Evolutionary conservation across 2,888 invertebrate genomes (phyloP).

Genomic region (Philopedon plagiatum): DNA sequence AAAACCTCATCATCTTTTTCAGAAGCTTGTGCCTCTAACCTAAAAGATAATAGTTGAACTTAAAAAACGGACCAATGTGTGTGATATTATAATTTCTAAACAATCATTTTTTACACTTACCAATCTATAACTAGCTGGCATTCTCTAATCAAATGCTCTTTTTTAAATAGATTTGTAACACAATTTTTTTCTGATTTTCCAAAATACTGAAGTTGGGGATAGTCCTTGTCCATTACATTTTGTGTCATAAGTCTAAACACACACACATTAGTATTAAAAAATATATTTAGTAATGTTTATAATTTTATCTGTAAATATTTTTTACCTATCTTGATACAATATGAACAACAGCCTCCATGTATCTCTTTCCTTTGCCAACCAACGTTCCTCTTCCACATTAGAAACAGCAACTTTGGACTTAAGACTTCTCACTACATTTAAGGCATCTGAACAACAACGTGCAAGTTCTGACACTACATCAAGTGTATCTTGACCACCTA

Average conservation of each 20-base stretch:
- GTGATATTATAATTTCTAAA: no score
- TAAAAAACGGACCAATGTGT: no score
- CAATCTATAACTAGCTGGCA: slow-evolving; percentile 92
- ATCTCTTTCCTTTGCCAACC: slow-evolving; percentile 87
- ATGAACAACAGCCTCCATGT: slow-evolving; percentile 90
- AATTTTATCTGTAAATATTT: neutral
- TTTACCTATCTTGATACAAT: slow-evolving; percentile 84
- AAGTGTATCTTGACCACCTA: slow-evolving; percentile 62
- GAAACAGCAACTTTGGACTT: slow-evolving; percentile 62
- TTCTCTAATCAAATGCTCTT: slow-evolving; percentile 73
- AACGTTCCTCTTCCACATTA: slow-evolving; percentile 63
- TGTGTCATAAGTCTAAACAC: slow-evolving; percentile 50
- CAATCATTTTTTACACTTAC: slow-evolving; percentile 63
- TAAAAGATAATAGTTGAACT: no score
- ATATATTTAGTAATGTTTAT: neutral
- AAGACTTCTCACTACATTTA: slow-evolving; percentile 64
- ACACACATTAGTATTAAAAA: neutral
- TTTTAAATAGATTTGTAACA: slow-evolving; percentile 73
- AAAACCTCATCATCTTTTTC: slow-evolving; percentile 72
- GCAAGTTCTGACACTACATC: slow-evolving; percentile 65
- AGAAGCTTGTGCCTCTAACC: slow-evolving; percentile 83
- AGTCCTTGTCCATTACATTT: slow-evolving; percentile 63
- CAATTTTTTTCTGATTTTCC: slow-evolving; percentile 75
- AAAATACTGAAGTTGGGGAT: slow-evolving; percentile 60
- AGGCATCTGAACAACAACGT: slow-evolving; percentile 65